Percentiles rank a stretch among this genome's conserved stretches.
These are phyloP conservation scores for Hybognathus amarus DNA, from an alignment of 2,797 vertebrate genomes.

Conservation along the genomic window DNA sequence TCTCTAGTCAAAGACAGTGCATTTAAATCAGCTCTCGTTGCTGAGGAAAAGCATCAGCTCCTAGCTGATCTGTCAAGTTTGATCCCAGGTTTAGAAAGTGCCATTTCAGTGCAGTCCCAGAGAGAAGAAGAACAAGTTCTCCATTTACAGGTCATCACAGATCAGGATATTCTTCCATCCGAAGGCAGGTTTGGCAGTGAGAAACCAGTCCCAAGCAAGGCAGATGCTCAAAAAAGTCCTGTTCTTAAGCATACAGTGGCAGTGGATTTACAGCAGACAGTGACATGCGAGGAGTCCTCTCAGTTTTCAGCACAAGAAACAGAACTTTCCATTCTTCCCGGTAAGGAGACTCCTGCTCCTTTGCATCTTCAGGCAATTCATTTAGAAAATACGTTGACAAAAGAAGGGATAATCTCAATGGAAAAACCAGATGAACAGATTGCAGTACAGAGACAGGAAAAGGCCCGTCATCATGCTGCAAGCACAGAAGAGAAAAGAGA, in stretches of 20 bases:
- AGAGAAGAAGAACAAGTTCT: constrained; percentile 75
- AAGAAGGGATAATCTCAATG: constrained; percentile 77
- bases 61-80: constrained; percentile 72
- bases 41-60: constrained; percentile 78
- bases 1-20: constrained; percentile 69
- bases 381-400: constrained; percentile 71
- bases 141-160: constrained; percentile 79
- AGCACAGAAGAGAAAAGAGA: constrained; percentile 76
- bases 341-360: constrained; percentile 66
- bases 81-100: constrained; percentile 71
- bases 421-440: constrained; percentile 73
- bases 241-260: constrained; percentile 76
- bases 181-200: constrained; percentile 76
- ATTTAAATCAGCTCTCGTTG: constrained; percentile 69
- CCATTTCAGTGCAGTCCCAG: constrained; percentile 68
- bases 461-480: constrained; percentile 70
- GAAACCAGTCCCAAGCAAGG: constrained; percentile 71
- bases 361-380: constrained; percentile 79
- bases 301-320: constrained; percentile 70
- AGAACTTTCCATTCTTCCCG: constrained; percentile 64
- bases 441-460: constrained; percentile 78
- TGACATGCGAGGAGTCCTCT: constrained; percentile 72
- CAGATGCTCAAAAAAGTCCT: constrained; percentile 72
- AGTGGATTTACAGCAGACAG: constrained; percentile 73
- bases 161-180: constrained; percentile 77